Conservation (phyloP, 2,113 vertebrate species). For the Geothlypis trichas region DNA sequence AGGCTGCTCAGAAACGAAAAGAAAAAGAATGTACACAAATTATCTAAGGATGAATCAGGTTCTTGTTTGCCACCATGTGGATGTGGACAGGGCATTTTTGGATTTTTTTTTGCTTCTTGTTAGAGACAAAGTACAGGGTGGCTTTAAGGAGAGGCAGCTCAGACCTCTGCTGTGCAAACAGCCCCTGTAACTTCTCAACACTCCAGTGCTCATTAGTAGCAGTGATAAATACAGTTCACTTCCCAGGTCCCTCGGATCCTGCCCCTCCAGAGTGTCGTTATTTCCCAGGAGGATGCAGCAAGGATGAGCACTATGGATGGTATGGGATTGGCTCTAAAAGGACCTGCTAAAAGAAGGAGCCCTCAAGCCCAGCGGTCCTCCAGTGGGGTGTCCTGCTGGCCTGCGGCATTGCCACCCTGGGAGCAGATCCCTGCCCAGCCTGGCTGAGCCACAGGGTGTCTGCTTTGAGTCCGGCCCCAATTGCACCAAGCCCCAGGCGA, state of each 20-base stretch:
- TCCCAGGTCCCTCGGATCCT: not conserved
- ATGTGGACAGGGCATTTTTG: not conserved
- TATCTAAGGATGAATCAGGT: constrained; percentile 31
- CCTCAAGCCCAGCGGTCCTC: not conserved
- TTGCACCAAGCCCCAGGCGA: not conserved
- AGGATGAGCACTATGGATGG: not conserved
- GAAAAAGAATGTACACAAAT: constrained; percentile 7
- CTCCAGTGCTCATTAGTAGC: not conserved
- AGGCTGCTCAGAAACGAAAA: not conserved
- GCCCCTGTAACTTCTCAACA: not conserved
- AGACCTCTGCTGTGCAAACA: not conserved
- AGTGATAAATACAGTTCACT: not conserved
- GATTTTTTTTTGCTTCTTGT: not conserved
- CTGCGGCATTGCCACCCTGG: accelerated
- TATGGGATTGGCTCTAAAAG: not conserved
- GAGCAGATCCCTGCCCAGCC: not conserved
- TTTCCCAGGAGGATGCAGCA: not conserved
- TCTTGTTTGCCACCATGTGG: not conserved
- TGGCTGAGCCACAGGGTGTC: accelerated
- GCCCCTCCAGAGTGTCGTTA: not conserved
- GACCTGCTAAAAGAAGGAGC: not conserved
- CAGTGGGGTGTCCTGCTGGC: not conserved
- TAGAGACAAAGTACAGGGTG: not conserved
- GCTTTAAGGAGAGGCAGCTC: not conserved
- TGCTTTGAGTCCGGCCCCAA: accelerated